Base-by-base conservation (phyloP, 2,888 invertebrate species). In the Tetragonisca angustula region DNA sequence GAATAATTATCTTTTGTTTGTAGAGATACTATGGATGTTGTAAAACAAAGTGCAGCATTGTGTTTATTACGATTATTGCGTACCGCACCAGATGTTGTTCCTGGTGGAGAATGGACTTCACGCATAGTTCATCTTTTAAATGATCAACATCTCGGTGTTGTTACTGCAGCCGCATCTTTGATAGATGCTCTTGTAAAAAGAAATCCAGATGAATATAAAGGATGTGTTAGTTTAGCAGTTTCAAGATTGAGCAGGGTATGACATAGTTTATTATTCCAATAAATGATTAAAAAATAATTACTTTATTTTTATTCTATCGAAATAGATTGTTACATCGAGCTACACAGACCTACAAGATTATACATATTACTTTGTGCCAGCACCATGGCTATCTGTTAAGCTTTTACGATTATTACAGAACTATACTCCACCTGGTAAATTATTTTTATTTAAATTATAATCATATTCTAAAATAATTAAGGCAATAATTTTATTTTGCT, bases 361-460 rank as follows among this genome's bases (percentile, higher is more conserved):
- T 94, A 99, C 99, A 5, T 99, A 99, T 95, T 99, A 99, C 95
- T 99, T 99, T 96, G 99, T 99, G 85, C 99, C 99, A 90, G 99
- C 99, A n/a, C 99, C 99, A 24, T 99, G 99, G 99, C 96, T 99
- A 56, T 99, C 99, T 81, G 99, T 99, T 27, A 99, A 99, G 95
- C 95, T 99, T 80, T 95, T 99, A 86, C 96, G 99, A 91, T 96
- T 99, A 84, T 95, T 99, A 88, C 99, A 99, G 95, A 99, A 99
- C 94, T 99, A 99, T 93, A 99, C 99, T 87, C 99, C 99, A 32
- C 99, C 99, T 91, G 97, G 97, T 97, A 95, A 67, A 76, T 76
- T 64, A 70, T 59, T 61, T 73, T 61, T 9, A 36, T 3, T 70
- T 21, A 0, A 43, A 69, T 64, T 54, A 54, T 36, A 21, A 32